These are phyloP conservation scores for Cygnus olor DNA, from an alignment of 2,797 vertebrate genomes.

Conservation along the genomic window DNA sequence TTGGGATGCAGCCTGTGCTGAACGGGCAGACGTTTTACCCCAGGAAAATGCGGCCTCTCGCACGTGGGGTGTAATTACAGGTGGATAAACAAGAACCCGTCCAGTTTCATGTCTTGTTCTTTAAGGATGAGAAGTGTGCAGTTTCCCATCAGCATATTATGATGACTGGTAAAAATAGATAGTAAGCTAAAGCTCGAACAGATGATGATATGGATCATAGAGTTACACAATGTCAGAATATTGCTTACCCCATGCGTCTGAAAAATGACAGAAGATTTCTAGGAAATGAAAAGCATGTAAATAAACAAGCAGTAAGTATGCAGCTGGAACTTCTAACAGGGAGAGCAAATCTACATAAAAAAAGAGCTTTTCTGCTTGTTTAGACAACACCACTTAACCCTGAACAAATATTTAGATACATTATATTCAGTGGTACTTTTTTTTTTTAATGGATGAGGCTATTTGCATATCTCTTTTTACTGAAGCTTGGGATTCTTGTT, in stretches of 20 bases:
- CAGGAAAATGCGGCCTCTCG: not conserved
- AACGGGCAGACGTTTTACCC: fast-evolving
- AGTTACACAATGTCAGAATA: not conserved
- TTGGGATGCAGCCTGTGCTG: not conserved
- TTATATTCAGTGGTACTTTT: constrained; percentile 17
- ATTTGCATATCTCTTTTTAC: constrained; percentile 24
- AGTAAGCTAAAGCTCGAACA: not conserved
- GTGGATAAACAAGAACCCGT: not conserved
- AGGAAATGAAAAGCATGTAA: not conserved
- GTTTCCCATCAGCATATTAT: fast-evolving
- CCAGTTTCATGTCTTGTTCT: not conserved
- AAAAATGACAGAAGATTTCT: not conserved
- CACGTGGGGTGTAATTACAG: fast-evolving
- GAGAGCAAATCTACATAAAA: not conserved
- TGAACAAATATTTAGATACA: constrained; percentile 31
- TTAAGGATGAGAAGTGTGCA: not conserved
- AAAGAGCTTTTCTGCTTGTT: constrained; percentile 22
- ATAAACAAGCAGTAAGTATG: not conserved
- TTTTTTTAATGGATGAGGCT: not conserved
- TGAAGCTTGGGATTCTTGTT: not conserved
- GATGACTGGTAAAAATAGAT: not conserved
- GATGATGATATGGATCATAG: fast-evolving
- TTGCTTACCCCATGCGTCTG: not conserved
- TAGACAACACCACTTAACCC: constrained; percentile 40
- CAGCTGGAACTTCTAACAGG: not conserved